Evolutionary conservation across 53 echinoderm and acorn worm species (phyloP).

Genomic region (Stichopus horrens): DNA sequence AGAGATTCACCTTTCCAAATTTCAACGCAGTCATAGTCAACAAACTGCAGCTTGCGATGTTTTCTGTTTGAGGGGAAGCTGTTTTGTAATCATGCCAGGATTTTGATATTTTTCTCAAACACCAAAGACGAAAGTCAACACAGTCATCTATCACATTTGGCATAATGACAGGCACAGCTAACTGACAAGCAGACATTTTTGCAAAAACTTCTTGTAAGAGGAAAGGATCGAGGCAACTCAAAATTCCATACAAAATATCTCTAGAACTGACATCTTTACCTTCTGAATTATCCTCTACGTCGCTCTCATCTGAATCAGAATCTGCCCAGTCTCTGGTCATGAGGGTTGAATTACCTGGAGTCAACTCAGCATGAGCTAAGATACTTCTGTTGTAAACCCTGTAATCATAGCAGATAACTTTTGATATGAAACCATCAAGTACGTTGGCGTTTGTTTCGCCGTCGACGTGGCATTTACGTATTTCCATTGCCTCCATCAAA

Average conservation of each 20-base stretch:
- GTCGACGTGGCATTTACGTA: background rate
- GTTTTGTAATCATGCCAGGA: background rate
- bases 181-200: conserved; percentile 16
- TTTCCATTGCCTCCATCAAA: background rate
- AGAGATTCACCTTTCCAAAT: background rate
- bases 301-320: background rate
- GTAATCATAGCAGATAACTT: background rate
- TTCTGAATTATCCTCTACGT: background rate
- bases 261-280: background rate
- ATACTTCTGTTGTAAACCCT: background rate
- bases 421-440: background rate
- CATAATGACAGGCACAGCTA: conserved; percentile 4
- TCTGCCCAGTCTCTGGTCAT: background rate
- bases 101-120: conserved; percentile 15
- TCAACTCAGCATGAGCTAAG: background rate
- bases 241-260: conserved; percentile 6
- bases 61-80: background rate
- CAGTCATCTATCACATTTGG: background rate
- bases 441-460: background rate
- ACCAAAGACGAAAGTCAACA: conserved; percentile 16
- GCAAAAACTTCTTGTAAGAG: conserved; percentile 6
- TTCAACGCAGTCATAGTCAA: background rate
- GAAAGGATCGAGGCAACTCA: conserved; percentile 23
- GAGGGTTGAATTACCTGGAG: background rate
- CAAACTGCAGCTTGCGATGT: background rate